phyloP scores from a whole-genome alignment of 2,113 vertebrate species.

The Syrmaticus mikado region DNA sequence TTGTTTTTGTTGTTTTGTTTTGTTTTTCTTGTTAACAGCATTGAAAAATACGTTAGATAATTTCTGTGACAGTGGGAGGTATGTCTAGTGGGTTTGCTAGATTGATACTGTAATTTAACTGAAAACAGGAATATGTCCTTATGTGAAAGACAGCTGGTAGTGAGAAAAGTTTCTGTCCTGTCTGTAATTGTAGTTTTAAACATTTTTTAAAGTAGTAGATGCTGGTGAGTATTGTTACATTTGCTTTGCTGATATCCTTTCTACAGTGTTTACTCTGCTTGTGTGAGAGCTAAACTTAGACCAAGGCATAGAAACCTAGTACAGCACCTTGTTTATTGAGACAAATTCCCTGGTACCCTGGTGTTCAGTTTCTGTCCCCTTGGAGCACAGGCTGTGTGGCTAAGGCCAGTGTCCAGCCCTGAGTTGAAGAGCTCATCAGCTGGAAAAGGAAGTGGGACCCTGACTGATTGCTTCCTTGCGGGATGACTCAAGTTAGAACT shows the following conservation, averaged over 20 bases:
- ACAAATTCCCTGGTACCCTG: background rate
- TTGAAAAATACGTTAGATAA: background rate
- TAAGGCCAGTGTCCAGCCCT: background rate
- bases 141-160: background rate
- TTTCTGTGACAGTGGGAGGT: background rate
- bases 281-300: slow-evolving; percentile 49
- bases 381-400: background rate
- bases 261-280: slow-evolving; percentile 42
- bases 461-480: background rate
- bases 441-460: background rate
- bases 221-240: background rate
- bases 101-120: background rate
- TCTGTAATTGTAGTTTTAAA: background rate
- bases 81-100: background rate
- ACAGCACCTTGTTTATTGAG: slow-evolving; percentile 52
- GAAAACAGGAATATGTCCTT: background rate
- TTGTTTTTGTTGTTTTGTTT: background rate
- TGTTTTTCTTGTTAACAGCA: background rate
- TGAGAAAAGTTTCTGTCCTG: background rate
- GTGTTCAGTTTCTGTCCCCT: slow-evolving; percentile 18
- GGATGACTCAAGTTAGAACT: background rate
- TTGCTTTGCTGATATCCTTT: background rate
- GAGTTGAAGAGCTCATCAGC: background rate
- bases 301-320: slow-evolving; percentile 7
- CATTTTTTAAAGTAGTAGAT: background rate